Evolutionary conservation across 2,797 vertebrate species (phyloP).

Genomic region (Tiaroga cobitis): DNA sequence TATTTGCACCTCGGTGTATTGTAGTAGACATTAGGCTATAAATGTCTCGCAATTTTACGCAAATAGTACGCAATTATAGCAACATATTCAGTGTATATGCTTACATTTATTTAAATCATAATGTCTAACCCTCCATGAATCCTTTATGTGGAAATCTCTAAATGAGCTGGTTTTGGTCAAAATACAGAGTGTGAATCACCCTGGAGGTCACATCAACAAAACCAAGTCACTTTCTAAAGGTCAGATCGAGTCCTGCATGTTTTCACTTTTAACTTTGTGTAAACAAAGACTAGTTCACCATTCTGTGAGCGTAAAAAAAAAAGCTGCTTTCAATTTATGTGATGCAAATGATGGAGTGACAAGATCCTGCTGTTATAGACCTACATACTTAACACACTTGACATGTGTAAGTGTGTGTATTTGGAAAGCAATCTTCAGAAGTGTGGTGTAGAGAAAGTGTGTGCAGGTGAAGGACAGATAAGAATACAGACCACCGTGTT

Average conservation of each 20-base stretch:
- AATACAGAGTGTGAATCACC: background rate
- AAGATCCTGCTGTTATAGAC: slow-evolving; percentile 26
- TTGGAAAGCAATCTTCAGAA: slow-evolving; percentile 38
- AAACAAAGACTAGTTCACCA: background rate
- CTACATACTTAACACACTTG: slow-evolving; percentile 43
- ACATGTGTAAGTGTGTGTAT: slow-evolving; percentile 34
- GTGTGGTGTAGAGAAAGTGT: slow-evolving; percentile 35
- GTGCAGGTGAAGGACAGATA: slow-evolving; percentile 47
- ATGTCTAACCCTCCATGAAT: background rate
- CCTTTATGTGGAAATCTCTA: background rate
- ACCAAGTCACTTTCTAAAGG: background rate
- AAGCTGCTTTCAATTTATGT: background rate
- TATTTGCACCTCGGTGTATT: too few relatives aligned
- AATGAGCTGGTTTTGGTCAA: background rate
- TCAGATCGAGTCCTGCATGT: background rate
- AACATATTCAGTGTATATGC: too few relatives aligned
- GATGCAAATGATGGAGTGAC: background rate
- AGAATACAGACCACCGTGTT: slow-evolving; percentile 23
- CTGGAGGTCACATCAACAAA: slow-evolving; percentile 3
- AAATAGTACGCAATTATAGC: too few relatives aligned
- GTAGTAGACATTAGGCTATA: too few relatives aligned
- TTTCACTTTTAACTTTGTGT: background rate
- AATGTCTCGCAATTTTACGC: too few relatives aligned
- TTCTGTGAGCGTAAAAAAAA: background rate
- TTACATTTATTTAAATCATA: too few relatives aligned